Evolutionary conservation across 2,797 vertebrate species (phyloP), one percentile per base, ranked within the genome.

Genomic region (Dendrocincla tyrannina): DNA sequence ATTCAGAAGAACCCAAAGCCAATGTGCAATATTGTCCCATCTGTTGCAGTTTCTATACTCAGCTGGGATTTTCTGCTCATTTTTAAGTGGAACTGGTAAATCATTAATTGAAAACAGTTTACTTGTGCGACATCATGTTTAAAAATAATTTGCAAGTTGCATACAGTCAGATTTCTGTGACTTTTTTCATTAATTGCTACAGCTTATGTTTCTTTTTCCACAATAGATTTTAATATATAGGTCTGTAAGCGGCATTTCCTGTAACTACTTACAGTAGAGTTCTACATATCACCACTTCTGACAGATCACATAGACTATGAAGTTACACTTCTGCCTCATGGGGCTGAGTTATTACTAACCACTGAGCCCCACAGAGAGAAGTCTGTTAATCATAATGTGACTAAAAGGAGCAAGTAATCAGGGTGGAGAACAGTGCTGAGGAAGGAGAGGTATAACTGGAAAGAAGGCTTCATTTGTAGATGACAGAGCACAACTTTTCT

Each of bases 311-410:
- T 35, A 67, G 70, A 50, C 74, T 85, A 37, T 91, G 53, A 88
- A 91, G 69, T 91, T 91, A 19, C 55, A 86, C 74, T 95, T 91
- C 58, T 95, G 58, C 41, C 84, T 91, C 62, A 66, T 68, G 75
- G 42, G 50, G 53, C 30, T 80, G 60, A 92, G 62, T 83, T 96
- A 88, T 83, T 94, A 53, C 89, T 85, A 94, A 95, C 49, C 91
- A 92, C 62, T 0, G 0, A 93, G 49, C 68, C 79, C 67, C 86
- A 80, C 60, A 66, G 91, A 83, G 75, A 80, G 81, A 86, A 84
- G 32, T 91, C 82, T 92, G 87, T 89, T 96, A 93, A 88, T 93
- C 73, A 78, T 91, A 88, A 68, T 59, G 35, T 72, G 87, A 92
- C 42, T 93, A 77, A 89, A 85, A 85, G 30, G 53, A 85, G 62